Base-by-base conservation (phyloP, 2,797 vertebrate genomes). In the Margarornis squamiger region DNA sequence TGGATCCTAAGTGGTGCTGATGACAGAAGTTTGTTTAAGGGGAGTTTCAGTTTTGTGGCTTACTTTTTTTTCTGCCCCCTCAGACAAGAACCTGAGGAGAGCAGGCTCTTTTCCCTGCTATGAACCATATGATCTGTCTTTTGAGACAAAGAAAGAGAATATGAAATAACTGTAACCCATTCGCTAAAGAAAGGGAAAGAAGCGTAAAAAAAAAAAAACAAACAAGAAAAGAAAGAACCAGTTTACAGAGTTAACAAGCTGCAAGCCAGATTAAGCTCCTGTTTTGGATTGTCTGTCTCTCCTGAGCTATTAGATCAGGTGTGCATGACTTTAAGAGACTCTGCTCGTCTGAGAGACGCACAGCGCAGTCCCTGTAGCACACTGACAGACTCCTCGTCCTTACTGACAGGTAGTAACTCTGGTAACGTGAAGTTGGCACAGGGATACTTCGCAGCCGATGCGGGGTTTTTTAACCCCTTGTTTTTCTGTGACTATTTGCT, bases 371-470 rank as follows among this genome's bases (percentile, higher is more conserved):
- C 14, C 38, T 55, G 10, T 1, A 2, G 34, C 61, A 3, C 39
- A 1, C 10, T 6, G 48, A 26, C 29, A 18, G 26, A 6, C 23
- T 49, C 26, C 21, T 19, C 1, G 7, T 18, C 49, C 43, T 45
- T 16, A 5, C 0, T 0, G 39, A 30, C 34, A 52, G 21, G 38
- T 9, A 0, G 3, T 1, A 18, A 65, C 48, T 6, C 32, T 7
- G 0, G 13, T 21, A 16, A 5, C 0, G 19, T 1, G 38, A 29
- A 39, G 19, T 1, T 7, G 51, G 8, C 48, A 4, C 8, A 0
- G 2, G 24, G 14, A 13, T 32, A 0, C 30, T 52, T 19, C 7
- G 52, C 34, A 24, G 12, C 6, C 0, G 0, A 12, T 4, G 6
- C 1, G 2, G 1, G 1, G 0, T 15, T 58, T 82, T 72, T 81